Percentiles rank a stretch among this genome's conserved stretches.
Conservation (phyloP, 2,888 invertebrate species). For the Embidobia sp. region DNA sequence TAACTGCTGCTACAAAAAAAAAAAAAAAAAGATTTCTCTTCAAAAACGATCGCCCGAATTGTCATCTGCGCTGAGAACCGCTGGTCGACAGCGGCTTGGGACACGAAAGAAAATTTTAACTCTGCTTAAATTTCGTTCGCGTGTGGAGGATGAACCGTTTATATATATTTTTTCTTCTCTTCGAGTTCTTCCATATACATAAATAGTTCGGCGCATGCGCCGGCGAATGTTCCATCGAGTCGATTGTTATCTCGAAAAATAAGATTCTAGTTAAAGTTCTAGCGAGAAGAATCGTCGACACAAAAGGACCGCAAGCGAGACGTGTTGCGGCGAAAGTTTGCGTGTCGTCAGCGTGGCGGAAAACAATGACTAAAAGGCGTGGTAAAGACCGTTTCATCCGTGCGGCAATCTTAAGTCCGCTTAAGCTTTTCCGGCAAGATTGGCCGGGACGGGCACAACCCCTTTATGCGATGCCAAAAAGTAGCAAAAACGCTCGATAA, state of each 20-base stretch:
- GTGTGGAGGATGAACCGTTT: slow-evolving; percentile 77
- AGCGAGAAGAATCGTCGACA: slow-evolving; percentile 3
- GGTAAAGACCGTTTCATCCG: slow-evolving; percentile 76
- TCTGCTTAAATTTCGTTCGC: slow-evolving; percentile 72
- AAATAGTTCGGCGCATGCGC: slow-evolving; percentile 71
- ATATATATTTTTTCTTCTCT: slow-evolving; percentile 69
- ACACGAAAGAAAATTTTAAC: slow-evolving; percentile 77
- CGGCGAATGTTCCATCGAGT: slow-evolving; percentile 60
- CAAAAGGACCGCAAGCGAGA: neutral
- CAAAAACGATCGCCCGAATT: no score
- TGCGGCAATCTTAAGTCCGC: slow-evolving; percentile 75
- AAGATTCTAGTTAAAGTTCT: neutral
- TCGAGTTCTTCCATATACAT: slow-evolving; percentile 75
- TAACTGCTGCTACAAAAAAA: no score
- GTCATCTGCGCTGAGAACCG: slow-evolving; percentile 73
- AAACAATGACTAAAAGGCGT: slow-evolving; percentile 62
- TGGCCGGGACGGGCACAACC: slow-evolving; percentile 69
- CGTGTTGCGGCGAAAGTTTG: slow-evolving; percentile 18
- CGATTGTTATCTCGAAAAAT: slow-evolving; percentile 56
- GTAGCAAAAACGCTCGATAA: slow-evolving; percentile 47
- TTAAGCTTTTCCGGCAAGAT: slow-evolving; percentile 78
- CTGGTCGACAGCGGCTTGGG: slow-evolving; percentile 79
- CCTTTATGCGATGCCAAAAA: slow-evolving; percentile 58
- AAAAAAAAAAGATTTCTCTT: no score
- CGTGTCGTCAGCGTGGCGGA: slow-evolving; percentile 24